Evolutionary conservation across 2,113 vertebrate genomes (phyloP).

Genomic region (Octodon degus): DNA sequence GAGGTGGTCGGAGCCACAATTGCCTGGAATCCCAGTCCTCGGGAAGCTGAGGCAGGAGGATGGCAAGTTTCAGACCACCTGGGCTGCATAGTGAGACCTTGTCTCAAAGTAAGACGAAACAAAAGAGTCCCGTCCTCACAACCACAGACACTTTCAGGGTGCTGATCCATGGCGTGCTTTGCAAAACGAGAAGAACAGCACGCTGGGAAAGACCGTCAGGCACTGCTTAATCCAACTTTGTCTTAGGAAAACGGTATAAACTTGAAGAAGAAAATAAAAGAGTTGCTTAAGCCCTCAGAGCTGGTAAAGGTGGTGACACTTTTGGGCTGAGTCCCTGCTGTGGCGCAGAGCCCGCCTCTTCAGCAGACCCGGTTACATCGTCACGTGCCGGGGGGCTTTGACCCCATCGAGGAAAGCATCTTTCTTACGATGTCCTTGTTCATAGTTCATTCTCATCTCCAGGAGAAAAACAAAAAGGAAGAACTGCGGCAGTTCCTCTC

Average conservation of each 20-base stretch:
- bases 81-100: not conserved
- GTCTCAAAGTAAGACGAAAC: not conserved
- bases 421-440: rapidly evolving
- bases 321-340: not conserved
- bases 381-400: rapidly evolving
- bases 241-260: not conserved
- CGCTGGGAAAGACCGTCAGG: not conserved
- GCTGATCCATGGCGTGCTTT: not conserved
- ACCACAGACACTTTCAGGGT: not conserved
- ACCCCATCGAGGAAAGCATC: not conserved
- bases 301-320: rapidly evolving
- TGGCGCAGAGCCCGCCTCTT: rapidly evolving
- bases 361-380: not conserved
- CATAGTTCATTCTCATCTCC: not conserved
- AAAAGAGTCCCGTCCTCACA: not conserved
- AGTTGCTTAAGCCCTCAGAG: not conserved
- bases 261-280: not conserved
- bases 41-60: not conserved
- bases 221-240: not conserved
- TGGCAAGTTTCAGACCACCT: not conserved
- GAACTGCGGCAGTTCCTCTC: not conserved
- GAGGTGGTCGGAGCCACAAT: too few relatives aligned
- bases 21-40: not conserved
- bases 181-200: not conserved
- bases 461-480: not conserved